Conservation (phyloP, 2,113 vertebrate genomes). For the Fregetta grallaria region DNA sequence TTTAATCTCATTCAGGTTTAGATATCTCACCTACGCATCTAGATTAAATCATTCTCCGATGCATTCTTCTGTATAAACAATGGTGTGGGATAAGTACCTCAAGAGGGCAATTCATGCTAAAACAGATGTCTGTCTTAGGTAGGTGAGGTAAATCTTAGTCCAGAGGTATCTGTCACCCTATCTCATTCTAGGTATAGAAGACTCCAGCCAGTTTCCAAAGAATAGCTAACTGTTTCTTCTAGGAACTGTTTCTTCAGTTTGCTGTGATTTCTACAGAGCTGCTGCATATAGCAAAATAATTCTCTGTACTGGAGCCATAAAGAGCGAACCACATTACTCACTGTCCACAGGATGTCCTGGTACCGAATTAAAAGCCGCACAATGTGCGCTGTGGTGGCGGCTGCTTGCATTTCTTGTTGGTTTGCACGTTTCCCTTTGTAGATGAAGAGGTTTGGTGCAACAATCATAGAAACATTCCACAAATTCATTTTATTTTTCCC, state of each 20-base stretch:
- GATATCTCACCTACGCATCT: not conserved
- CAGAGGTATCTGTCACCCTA: not conserved
- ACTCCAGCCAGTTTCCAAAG: not conserved
- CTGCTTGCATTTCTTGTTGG: conserved; percentile 86
- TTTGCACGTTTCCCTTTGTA: conserved; percentile 80
- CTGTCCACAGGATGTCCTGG: conserved; percentile 93
- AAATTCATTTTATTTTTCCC: conserved; percentile 94
- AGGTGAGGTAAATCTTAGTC: not conserved
- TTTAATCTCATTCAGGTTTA: not conserved
- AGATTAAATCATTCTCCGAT: not conserved
- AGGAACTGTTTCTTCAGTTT: not conserved
- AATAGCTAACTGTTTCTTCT: not conserved
- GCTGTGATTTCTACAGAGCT: not conserved
- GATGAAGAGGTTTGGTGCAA: conserved; percentile 94
- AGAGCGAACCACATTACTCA: conserved; percentile 59
- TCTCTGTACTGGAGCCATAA: not conserved
- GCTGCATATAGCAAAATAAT: not conserved
- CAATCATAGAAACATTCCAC: conserved; percentile 96
- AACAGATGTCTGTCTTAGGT: not conserved
- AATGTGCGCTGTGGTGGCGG: conserved; percentile 84
- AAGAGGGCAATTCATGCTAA: not conserved
- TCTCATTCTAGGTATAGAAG: not conserved
- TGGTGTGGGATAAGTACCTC: not conserved
- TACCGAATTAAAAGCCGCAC: conserved; percentile 87
- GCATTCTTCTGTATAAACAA: not conserved